Evolutionary conservation across 2,113 vertebrate genomes (phyloP).

Genomic region (Rhabdomys dilectus): DNA sequence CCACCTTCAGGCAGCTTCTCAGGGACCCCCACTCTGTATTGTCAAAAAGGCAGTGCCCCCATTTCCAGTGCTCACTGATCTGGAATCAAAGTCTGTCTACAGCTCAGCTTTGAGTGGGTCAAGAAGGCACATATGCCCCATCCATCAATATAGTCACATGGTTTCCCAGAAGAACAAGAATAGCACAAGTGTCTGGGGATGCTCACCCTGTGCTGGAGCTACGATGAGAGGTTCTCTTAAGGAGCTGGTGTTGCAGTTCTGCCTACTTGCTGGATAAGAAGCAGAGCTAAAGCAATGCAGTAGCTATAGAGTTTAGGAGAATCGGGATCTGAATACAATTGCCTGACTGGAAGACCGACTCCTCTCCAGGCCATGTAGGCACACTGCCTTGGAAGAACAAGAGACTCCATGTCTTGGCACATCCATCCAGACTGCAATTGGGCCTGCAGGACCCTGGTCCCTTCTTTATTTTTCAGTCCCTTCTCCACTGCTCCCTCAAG

Average conservation of each 20-base stretch:
- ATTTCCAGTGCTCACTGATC: not conserved
- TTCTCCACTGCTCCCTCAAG: not conserved
- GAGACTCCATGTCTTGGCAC: not conserved
- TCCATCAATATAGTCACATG: not conserved
- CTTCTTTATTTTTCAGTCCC: not conserved
- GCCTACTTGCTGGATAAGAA: not conserved
- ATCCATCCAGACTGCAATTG: not conserved
- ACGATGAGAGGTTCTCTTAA: not conserved
- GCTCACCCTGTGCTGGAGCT: not conserved
- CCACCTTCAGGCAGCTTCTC: not conserved
- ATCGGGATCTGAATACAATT: not conserved
- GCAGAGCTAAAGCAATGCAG: constrained; percentile 1
- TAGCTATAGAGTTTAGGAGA: not conserved
- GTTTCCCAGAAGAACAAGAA: not conserved
- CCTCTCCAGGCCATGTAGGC: no score
- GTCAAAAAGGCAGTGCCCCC: not conserved
- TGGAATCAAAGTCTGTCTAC: not conserved
- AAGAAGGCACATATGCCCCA: not conserved
- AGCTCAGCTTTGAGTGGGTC: not conserved
- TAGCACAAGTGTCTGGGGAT: not conserved
- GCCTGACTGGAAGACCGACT: not conserved
- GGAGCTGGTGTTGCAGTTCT: not conserved
- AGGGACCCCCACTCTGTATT: no score
- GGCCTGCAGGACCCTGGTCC: not conserved
- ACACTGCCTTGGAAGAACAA: not conserved